phyloP scores from a whole-genome alignment of 2,797 vertebrate genomes.

The Catostomus latipinnis region DNA sequence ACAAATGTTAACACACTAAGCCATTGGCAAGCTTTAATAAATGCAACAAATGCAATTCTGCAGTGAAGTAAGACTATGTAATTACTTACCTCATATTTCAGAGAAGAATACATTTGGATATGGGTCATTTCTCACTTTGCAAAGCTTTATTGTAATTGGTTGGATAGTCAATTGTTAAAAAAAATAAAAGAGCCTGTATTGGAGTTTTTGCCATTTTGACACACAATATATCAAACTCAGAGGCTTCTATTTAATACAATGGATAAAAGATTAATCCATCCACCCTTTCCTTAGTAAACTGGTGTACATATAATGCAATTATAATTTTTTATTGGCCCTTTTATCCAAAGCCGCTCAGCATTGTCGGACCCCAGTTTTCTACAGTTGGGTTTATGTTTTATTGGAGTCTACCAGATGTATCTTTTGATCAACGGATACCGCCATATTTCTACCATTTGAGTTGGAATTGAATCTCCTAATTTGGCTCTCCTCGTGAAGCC shows the following conservation, averaged over 20 bases:
- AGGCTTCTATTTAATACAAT: constrained; percentile 50
- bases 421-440: constrained; percentile 76
- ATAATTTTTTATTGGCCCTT: constrained; percentile 74
- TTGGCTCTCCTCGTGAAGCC: constrained; percentile 52
- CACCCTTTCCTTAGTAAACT: constrained; percentile 55
- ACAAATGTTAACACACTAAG: constrained; percentile 11
- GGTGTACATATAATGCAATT: constrained; percentile 65
- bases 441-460: constrained; percentile 65
- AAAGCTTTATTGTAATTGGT: constrained; percentile 46
- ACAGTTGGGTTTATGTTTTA: constrained; percentile 71
- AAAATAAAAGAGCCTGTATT: constrained; percentile 37
- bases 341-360: constrained; percentile 73
- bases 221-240: constrained; percentile 50
- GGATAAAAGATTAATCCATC: constrained; percentile 65
- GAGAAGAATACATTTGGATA: constrained; percentile 50
- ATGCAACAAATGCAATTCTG: constrained; percentile 40
- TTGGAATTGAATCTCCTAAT: constrained; percentile 61
- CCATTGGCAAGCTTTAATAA: constrained; percentile 55
- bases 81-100: constrained; percentile 56
- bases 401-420: constrained; percentile 74
- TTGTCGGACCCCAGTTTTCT: constrained; percentile 69
- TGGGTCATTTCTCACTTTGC: constrained; percentile 47
- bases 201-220: constrained; percentile 47
- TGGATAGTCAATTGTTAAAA: constrained; percentile 43
- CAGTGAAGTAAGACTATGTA: constrained; percentile 51